A percentile compares a stretch with the other conserved stretches of the same genome.
These are phyloP conservation scores for Phrynosoma platyrhinos DNA, from an alignment of 2,113 vertebrate genomes.

Conservation along the genomic window DNA sequence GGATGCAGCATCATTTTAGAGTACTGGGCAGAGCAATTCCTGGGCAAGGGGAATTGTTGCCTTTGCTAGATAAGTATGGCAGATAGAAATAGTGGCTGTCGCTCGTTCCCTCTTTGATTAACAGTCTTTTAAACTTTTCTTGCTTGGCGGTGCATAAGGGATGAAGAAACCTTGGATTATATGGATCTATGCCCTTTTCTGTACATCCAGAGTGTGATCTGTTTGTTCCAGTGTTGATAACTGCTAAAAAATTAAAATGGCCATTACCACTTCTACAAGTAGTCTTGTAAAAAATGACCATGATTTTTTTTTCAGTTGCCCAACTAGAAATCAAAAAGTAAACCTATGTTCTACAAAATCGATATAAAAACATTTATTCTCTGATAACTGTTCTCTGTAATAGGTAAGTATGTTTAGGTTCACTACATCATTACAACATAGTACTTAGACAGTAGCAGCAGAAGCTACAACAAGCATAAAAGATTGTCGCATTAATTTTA, in stretches of 20 bases:
- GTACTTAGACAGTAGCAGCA: too few relatives aligned
- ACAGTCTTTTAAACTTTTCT: neutral
- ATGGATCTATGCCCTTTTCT: neutral
- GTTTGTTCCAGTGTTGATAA: neutral
- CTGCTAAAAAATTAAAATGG: neutral
- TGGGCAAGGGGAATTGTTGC: neutral
- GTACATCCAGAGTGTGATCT: neutral
- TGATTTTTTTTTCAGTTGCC: neutral
- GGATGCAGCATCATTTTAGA: too few relatives aligned
- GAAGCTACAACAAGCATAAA: too few relatives aligned
- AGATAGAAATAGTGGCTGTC: neutral
- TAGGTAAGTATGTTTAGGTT: neutral
- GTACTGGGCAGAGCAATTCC: neutral
- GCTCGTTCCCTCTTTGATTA: neutral
- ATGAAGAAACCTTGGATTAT: neutral
- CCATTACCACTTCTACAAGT: neutral
- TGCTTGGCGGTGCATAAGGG: neutral
- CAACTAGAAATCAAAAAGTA: neutral
- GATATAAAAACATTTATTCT: neutral
- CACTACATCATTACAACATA: neutral
- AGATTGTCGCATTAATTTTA: too few relatives aligned
- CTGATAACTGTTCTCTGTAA: neutral
- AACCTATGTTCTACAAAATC: neutral
- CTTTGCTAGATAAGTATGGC: neutral
- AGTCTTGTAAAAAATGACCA: neutral